Evolutionary conservation across 2,797 vertebrate genomes (phyloP).

Genomic region (Thaleichthys pacificus): DNA sequence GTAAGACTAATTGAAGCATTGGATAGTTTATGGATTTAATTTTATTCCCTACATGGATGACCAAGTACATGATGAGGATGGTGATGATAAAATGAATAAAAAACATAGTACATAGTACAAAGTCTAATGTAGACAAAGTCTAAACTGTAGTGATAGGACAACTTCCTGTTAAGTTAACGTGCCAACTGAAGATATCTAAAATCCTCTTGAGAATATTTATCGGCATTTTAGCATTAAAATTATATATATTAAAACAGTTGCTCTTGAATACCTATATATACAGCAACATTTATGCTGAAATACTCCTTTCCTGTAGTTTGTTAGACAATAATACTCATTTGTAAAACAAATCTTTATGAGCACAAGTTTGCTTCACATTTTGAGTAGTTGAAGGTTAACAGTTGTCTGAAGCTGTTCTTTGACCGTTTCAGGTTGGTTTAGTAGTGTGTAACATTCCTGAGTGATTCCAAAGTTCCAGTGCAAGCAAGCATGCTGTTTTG

Average conservation of each 20-base stretch:
- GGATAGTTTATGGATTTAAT: too few species aligned
- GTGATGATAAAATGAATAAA: too few species aligned
- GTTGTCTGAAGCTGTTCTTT: not conserved
- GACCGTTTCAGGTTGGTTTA: not conserved
- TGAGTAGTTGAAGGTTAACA: not conserved
- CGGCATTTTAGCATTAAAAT: not conserved
- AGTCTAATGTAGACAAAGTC: too few species aligned
- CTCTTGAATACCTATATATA: too few species aligned
- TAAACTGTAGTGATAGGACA: too few species aligned
- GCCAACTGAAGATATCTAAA: too few species aligned
- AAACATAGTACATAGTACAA: too few species aligned
- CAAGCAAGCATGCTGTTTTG: not conserved
- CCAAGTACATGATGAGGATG: too few species aligned
- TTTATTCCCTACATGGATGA: too few species aligned
- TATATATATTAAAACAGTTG: not conserved
- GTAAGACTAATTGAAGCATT: too few species aligned
- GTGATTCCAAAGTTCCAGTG: not conserved
- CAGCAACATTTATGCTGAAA: not conserved
- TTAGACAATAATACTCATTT: not conserved
- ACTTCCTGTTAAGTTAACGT: too few species aligned
- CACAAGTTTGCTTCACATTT: not conserved
- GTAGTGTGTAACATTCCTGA: not conserved
- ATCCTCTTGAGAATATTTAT: not conserved
- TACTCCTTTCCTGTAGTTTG: too few species aligned
- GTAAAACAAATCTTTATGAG: not conserved